Evolutionary conservation across 2,113 vertebrate species (phyloP).

Genomic region (Hemiprocne comata): DNA sequence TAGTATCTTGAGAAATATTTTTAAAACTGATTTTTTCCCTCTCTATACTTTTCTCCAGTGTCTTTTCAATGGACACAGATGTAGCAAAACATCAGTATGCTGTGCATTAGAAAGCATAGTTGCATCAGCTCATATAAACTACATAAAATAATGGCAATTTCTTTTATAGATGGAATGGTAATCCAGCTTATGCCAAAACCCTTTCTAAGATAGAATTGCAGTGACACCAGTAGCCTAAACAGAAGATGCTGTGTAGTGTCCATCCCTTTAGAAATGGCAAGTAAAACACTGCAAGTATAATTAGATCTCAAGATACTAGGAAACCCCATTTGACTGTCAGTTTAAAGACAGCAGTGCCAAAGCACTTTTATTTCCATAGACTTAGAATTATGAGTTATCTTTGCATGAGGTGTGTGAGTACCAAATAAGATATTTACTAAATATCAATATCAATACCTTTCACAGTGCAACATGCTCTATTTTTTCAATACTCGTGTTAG

Average conservation of each 20-base stretch:
- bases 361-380: conserved; percentile 1
- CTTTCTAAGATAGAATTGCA: neutral
- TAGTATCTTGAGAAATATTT: neutral
- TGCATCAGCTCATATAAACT: neutral
- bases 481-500: neutral
- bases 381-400: neutral
- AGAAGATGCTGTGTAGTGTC: neutral
- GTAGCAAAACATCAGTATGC: neutral
- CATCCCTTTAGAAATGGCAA: neutral
- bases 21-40: neutral
- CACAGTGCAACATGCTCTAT: neutral
- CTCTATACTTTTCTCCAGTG: neutral
- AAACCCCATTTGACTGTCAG: conserved; percentile 20
- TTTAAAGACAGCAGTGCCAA: neutral
- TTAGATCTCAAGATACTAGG: conserved; percentile 32
- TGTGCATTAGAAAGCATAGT: neutral
- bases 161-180: neutral
- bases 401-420: neutral
- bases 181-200: neutral
- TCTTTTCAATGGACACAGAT: neutral
- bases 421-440: neutral
- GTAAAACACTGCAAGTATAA: conserved; percentile 12
- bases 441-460: neutral
- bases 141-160: neutral
- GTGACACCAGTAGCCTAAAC: neutral